Conservation (phyloP, 2,888 invertebrate species). For the Chydorus sphaericus region DNA sequence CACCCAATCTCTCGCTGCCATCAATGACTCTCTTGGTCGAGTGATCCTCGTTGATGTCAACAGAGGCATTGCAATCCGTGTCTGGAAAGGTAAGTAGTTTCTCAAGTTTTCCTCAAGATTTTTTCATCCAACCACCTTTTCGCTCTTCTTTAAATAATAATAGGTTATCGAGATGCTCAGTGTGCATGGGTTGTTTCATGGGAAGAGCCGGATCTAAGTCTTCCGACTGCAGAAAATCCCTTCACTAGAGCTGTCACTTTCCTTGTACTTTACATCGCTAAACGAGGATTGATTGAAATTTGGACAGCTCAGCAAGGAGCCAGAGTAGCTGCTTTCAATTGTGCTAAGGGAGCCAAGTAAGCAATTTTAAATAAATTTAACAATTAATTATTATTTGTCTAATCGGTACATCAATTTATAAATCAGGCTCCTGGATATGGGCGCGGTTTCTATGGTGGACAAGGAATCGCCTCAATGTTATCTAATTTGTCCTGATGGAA, state of each 20-base stretch:
- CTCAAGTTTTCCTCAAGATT: neutral
- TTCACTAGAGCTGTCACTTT: constrained; percentile 54
- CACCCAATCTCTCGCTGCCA: constrained; percentile 58
- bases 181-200: constrained; percentile 80
- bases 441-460: constrained; percentile 29
- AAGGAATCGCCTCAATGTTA: constrained; percentile 53
- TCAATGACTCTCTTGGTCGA: constrained; percentile 74
- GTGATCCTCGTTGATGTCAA: constrained; percentile 71
- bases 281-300: constrained; percentile 81
- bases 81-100: constrained; percentile 57
- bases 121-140: neutral
- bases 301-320: constrained; percentile 82
- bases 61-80: constrained; percentile 59
- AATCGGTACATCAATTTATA: too few species aligned
- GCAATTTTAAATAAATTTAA: neutral
- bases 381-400: neutral
- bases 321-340: constrained; percentile 78
- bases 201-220: constrained; percentile 35
- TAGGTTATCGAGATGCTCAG: constrained; percentile 81
- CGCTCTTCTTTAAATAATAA: constrained; percentile 14
- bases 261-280: constrained; percentile 81
- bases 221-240: constrained; percentile 18
- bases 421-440: neutral
- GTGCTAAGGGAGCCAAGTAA: constrained; percentile 59
- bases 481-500: constrained; percentile 68